Conservation (phyloP, 2,888 invertebrate genomes). For the Euzetes globulus region DNA sequence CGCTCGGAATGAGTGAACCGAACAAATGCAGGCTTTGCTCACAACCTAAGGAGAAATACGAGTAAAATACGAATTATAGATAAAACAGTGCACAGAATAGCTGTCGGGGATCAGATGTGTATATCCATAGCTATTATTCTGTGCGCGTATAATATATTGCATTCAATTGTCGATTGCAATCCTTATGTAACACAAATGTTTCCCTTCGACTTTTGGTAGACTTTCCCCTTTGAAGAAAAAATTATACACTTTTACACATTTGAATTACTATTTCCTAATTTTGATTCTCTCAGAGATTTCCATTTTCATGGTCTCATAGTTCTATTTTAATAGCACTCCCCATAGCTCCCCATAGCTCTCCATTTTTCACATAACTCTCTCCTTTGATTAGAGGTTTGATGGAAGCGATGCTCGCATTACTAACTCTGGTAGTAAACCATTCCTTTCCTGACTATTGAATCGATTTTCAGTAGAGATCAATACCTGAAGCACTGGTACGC, state of each 20-base stretch:
- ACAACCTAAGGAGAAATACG: not conserved
- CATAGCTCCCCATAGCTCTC: constrained; percentile 1
- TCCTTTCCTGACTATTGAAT: not conserved
- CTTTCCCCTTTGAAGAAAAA: constrained; percentile 10
- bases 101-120: constrained; percentile 10
- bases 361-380: constrained; percentile 15
- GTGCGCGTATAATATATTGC: constrained; percentile 6
- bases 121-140: constrained; percentile 21
- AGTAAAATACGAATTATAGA: not conserved
- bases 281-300: no score
- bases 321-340: no score
- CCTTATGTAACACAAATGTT: constrained; percentile 7
- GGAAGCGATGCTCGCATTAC: constrained; percentile 1
- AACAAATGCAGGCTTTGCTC: not conserved
- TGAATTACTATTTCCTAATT: no score
- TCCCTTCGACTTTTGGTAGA: not conserved
- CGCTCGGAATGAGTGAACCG: not conserved
- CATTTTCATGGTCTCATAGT: no score
- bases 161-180: constrained; percentile 24
- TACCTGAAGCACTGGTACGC: not conserved
- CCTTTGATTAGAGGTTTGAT: constrained; percentile 16
- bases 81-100: not conserved
- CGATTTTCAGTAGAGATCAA: not conserved
- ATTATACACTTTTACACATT: not conserved
- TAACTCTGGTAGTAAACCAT: not conserved